Evolutionary conservation across 37 sponge, comb jelly and placozoan genomes (phyloP), one percentile per base, ranked within the genome.

Genomic region (Halichondria panicea): DNA sequence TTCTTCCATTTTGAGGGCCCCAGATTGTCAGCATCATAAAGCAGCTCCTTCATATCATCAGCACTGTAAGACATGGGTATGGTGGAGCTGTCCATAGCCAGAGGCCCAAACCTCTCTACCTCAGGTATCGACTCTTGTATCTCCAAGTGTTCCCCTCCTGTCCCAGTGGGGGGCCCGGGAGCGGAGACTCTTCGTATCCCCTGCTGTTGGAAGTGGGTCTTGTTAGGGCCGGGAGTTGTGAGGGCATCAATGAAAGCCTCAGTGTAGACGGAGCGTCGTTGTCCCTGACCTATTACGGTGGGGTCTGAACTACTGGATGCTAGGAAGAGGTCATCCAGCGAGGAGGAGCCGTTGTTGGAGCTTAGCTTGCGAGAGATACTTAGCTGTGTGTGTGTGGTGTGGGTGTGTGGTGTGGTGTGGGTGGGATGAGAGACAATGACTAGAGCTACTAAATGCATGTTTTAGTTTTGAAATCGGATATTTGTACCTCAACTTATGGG

Each of bases 161-260:
- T 27, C 39, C 13, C 40, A 5, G 18, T 6, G 59, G 46, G 0
- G 43, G 64, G 41, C 24, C 35, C 34, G 2, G 87, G 87, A 19
- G 80, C 80, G 48, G 80, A 86, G 8, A 58, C 69, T 40, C 74
- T 31, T 1, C 80, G 37, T 8, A 9, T 4, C 28, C n/a, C 75
- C 83, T 30, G 37, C n/a, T 19, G 55, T 0, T 3, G 21, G 1
- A 30, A 43, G 32, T 28, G n/a, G n/a, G n/a, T n/a, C n/a, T 68
- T 56, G 3, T 60, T 15, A 33, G 65, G 63, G 12, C 24, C 27
- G 27, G 73, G 81, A 5, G 72, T 33, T 7, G 67, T 80, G 21
- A 86, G 60, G 3, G 69, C 59, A 59, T 86, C 87, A 62, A 80
- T 79, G 81, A 80, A 86, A n/a, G 73, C 69, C 35, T 72, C 69